phyloP scores from a whole-genome alignment of 1,140 invertebrate genomes.

The Lithobius niger region DNA sequence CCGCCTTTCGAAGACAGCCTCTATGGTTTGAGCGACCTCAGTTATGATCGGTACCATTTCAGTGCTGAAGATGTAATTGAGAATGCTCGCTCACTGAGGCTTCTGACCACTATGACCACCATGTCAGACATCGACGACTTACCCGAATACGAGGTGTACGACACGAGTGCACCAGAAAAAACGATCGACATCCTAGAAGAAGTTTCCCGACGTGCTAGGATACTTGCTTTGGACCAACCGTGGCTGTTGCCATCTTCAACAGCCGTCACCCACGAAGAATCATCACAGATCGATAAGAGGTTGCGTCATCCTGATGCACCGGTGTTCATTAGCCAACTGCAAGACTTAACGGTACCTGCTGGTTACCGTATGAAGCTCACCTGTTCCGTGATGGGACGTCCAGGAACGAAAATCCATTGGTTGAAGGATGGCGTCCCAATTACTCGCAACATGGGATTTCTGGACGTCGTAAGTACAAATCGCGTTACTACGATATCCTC shows the following conservation, averaged over 20 bases:
- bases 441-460: constrained; percentile 12
- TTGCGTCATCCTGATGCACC: constrained; percentile 39
- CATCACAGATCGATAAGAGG: neutral
- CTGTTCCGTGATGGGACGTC: constrained; percentile 66
- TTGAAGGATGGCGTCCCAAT: constrained; percentile 52
- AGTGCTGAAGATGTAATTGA: neutral
- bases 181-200: neutral
- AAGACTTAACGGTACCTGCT: constrained; percentile 56
- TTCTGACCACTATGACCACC: neutral
- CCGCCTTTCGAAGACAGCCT: neutral
- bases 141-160: constrained; percentile 5
- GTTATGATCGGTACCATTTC: neutral
- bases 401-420: constrained; percentile 68
- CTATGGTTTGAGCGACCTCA: neutral
- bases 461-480: constrained; percentile 6
- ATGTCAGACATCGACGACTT: constrained; percentile 5
- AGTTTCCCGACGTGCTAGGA: neutral
- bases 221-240: no score
- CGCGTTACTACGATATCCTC: no score
- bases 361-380: constrained; percentile 60
- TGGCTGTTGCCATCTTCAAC: no score
- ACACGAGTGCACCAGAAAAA: constrained; percentile 17
- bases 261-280: neutral
- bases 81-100: neutral
- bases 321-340: constrained; percentile 62